phyloP scores from a whole-genome alignment of 2,888 invertebrate species.

The Hirtodrosophila alboralis region DNA sequence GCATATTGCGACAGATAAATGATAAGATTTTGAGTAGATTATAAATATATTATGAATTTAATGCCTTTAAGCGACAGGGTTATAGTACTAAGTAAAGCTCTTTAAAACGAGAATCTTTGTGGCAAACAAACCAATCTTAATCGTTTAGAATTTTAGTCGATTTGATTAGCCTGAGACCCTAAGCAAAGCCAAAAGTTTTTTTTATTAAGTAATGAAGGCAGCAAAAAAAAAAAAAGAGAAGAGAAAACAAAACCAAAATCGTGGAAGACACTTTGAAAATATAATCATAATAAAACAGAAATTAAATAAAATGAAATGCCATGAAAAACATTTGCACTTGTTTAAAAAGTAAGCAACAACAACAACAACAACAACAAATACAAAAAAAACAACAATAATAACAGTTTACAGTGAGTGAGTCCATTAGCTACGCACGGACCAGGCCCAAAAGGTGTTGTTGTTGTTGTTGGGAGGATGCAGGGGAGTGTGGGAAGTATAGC shows the following conservation, averaged over 20 bases:
- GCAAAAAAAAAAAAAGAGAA: neutral
- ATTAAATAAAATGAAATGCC: conserved; percentile 76
- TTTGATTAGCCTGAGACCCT: too few species aligned
- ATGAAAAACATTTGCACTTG: conserved; percentile 74
- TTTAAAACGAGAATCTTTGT: too few species aligned
- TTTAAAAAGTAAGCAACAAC: conserved; percentile 62
- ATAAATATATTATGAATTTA: too few species aligned
- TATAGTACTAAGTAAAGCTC: too few species aligned
- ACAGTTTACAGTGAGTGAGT: conserved; percentile 55
- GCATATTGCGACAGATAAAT: too few species aligned
- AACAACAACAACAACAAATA: conserved; percentile 18
- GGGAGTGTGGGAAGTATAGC: conserved; percentile 25
- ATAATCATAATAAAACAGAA: conserved; percentile 77
- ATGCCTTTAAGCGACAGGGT: too few species aligned
- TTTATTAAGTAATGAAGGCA: neutral
- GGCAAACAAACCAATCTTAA: too few species aligned
- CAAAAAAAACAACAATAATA: conserved; percentile 23
- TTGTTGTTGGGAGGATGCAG: too few species aligned
- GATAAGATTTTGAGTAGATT: too few species aligned
- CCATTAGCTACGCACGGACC: conserved; percentile 57
- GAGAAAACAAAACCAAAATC: neutral
- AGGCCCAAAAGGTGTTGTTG: neutral
- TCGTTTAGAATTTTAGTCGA: too few species aligned
- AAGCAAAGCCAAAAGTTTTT: neutral
- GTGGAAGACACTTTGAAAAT: conserved; percentile 44